A percentile compares a stretch with the other conserved stretches of the same genome.
Evolutionary conservation across 2,113 vertebrate genomes (phyloP).

Genomic region (Falco punctatus): DNA sequence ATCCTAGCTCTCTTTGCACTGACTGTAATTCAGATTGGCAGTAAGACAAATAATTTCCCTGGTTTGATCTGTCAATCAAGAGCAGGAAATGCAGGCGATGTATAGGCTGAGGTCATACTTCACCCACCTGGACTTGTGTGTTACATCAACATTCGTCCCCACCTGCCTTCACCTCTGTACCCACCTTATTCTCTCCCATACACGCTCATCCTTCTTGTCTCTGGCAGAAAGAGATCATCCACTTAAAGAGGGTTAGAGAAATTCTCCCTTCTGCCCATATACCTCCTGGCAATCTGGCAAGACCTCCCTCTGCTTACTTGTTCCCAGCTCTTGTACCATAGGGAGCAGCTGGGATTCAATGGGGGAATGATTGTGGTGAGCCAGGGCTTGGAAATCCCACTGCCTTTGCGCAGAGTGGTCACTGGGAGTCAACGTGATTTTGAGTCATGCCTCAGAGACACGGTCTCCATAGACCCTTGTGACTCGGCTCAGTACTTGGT

Average conservation of each 20-base stretch:
- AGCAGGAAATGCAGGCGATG: not conserved
- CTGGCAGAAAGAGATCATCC: not conserved
- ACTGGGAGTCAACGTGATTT: not conserved
- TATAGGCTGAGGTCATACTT: not conserved
- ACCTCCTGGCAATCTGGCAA: not conserved
- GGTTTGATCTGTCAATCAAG: not conserved
- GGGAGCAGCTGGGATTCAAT: not conserved
- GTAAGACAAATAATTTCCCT: not conserved
- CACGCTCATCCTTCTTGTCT: not conserved
- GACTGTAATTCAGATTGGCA: not conserved
- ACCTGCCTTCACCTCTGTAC: not conserved
- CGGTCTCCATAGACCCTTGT: accelerated
- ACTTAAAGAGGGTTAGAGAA: not conserved
- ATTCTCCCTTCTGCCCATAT: not conserved
- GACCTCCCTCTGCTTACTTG: not conserved
- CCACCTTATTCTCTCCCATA: not conserved
- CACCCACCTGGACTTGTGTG: not conserved
- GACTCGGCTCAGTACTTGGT: accelerated
- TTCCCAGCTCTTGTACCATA: not conserved
- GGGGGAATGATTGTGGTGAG: not conserved
- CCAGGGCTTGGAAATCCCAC: not conserved
- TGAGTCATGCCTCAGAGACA: not conserved
- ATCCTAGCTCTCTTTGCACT: not conserved
- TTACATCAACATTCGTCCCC: not conserved
- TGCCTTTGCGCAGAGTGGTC: not conserved